Conservation (phyloP, 2,113 vertebrate genomes). For the Cyprinus carpio region DNA sequence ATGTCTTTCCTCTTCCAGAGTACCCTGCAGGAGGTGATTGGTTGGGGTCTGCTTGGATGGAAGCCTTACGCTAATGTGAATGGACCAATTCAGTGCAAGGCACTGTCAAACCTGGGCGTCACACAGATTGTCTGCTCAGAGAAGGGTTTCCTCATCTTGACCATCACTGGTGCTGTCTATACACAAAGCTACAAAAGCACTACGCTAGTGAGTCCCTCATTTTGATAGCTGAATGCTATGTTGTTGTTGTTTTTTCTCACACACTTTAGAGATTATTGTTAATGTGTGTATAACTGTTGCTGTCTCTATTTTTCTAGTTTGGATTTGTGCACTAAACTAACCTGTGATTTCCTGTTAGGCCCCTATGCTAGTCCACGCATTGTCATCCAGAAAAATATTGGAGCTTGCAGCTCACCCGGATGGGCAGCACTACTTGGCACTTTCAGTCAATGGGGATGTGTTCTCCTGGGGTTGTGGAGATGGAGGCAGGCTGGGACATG, state of each 20-base stretch:
- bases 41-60: conserved; percentile 96
- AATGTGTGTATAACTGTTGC: neutral
- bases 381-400: conserved; percentile 90
- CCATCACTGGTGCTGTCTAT: conserved; percentile 90
- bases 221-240: neutral
- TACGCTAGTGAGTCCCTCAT: conserved; percentile 79
- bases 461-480: conserved; percentile 99
- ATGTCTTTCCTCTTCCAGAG: conserved; percentile 72
- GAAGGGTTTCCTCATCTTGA: conserved; percentile 91
- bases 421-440: conserved; percentile 92
- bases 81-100: conserved; percentile 92
- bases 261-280: neutral
- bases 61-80: conserved; percentile 93
- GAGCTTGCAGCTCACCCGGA: conserved; percentile 97
- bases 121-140: conserved; percentile 93
- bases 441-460: conserved; percentile 92
- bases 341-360: conserved; percentile 72
- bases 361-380: conserved; percentile 87
- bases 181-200: conserved; percentile 94
- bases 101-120: conserved; percentile 88
- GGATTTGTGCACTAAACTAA: neutral
- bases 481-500: conserved; percentile 93
- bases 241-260: neutral
- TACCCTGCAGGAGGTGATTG: conserved; percentile 92
- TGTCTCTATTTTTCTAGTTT: neutral